Evolutionary conservation across 2,888 invertebrate genomes (phyloP).

Genomic region (Hymenopus coronatus): DNA sequence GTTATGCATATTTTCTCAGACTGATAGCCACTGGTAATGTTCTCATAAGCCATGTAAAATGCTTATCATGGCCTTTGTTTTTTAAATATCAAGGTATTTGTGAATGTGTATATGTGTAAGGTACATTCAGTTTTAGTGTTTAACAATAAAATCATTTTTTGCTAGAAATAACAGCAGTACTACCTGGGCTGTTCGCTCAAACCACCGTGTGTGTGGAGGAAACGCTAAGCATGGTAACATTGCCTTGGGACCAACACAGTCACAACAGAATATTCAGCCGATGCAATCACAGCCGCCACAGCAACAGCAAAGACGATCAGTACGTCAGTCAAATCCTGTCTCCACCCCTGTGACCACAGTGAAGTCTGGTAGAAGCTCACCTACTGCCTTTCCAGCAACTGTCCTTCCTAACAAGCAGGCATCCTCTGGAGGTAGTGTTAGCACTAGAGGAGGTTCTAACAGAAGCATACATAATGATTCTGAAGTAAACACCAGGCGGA

Average conservation of each 20-base stretch:
- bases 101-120: too few species aligned
- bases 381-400: neutral
- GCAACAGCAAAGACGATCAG: slow-evolving; percentile 7
- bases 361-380: neutral
- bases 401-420: neutral
- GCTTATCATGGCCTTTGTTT: too few species aligned
- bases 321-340: slow-evolving; percentile 11
- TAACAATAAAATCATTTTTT: neutral
- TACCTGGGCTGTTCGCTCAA: neutral
- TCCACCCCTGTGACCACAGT: neutral
- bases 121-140: neutral
- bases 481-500: neutral
- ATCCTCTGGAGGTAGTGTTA: neutral
- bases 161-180: neutral
- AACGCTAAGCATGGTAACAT: neutral
- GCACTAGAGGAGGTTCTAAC: slow-evolving; percentile 9
- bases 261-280: neutral
- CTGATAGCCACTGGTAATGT: too few species aligned
- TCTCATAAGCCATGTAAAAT: too few species aligned
- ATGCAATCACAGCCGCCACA: neutral
- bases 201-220: neutral
- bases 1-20: too few species aligned
- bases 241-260: neutral
- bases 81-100: too few species aligned
- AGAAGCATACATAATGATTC: neutral